Conservation (phyloP, 2,113 vertebrate genomes). For the human (Homo sapiens) region DNA sequence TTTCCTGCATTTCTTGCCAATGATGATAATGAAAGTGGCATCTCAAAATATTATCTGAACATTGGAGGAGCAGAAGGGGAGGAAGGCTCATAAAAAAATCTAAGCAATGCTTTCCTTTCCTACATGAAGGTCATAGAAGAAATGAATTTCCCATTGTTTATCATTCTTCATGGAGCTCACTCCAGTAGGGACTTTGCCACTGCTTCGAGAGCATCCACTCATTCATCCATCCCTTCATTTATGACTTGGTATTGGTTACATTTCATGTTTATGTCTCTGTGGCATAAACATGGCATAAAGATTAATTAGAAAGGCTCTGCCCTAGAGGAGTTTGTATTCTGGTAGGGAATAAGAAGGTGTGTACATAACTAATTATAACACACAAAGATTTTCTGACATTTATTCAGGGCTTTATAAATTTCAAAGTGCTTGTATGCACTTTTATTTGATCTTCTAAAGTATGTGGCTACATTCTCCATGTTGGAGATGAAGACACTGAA, state of each 20-base stretch:
- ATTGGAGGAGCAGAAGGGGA: neutral
- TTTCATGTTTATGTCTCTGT: neutral
- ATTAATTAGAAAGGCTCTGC: neutral
- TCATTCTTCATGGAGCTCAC: neutral
- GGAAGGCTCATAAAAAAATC: neutral
- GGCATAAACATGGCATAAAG: neutral
- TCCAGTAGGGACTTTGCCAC: neutral
- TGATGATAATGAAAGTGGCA: neutral
- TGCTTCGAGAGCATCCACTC: neutral
- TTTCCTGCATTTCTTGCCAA: neutral
- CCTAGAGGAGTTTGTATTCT: neutral
- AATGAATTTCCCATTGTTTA: neutral
- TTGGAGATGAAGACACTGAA: neutral
- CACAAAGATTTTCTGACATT: neutral
- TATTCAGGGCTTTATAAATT: neutral
- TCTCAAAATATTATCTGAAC: neutral
- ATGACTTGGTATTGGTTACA: neutral
- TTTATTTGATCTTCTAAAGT: neutral
- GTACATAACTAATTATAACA: neutral
- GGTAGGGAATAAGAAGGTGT: neutral
- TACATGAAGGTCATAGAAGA: neutral
- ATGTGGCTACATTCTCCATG: neutral
- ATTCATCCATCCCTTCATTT: neutral
- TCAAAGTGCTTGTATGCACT: neutral
- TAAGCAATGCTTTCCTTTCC: neutral